Base-by-base conservation (phyloP, 2,113 vertebrate genomes). In the Bujurquina vittata region DNA sequence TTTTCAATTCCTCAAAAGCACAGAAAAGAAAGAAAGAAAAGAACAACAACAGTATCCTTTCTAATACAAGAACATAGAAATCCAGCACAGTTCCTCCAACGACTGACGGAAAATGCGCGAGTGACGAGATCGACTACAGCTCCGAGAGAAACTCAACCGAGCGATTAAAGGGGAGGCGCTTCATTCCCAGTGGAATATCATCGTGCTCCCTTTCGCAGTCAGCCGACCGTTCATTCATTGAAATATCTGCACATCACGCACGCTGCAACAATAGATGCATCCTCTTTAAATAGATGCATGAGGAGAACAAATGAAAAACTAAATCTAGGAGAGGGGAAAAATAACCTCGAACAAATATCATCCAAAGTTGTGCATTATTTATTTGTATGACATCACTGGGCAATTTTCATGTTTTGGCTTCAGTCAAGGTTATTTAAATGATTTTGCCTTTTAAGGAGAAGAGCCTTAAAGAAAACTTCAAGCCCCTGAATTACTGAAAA, bases 91-190 rank as follows among this genome's bases (percentile, higher is more conserved):
- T 76, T 87, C 74, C 80, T 84, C 55, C 18, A 40, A 52, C 79
- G 67, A 77, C 84, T 67, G 90, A 84, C 26, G 59, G 87, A 75
- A 81, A 92, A 81, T 15, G 87, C 80, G 85, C 81, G 75, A 93
- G 80, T 87, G 91, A 67, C 49, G 88, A 75, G 93, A 87, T 84
- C 67, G 86, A 86, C 84, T 37, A 43, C 79, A 86, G 91, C 89
- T 80, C 69, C 22, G 86, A 72, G 87, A 92, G 63, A 86, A 91
- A 91, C 85, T 90, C 91, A 86, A 33, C 87, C 75, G 84, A 85
- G 89, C 91, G 89, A 81, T 94, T 95, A 93, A 94, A 95, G 95
- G 94, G 94, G 94, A 94, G 94, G 94, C 8, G 87, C 91, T 92
- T 84, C 58, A 2, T 31, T 91, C 92, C 92, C 92, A 18, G 62